Evolutionary conservation across 2,888 invertebrate genomes (phyloP), one percentile per base, ranked within the genome.

Genomic region (Ophion slaviceki): DNA sequence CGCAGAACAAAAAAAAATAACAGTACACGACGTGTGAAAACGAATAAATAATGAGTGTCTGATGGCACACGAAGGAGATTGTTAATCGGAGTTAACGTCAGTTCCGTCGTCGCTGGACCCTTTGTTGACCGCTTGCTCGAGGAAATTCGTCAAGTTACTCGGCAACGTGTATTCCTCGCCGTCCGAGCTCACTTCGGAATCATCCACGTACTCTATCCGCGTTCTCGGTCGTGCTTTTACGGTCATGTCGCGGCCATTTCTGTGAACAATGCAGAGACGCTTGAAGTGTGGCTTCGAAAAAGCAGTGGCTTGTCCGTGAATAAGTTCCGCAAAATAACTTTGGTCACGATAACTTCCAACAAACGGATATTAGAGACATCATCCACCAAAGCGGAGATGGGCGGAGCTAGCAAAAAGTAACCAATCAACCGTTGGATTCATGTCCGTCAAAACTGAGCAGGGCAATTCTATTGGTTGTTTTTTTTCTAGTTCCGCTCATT

Each of bases 141-240:
- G 79, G 74, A 84, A 87, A 72, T 59, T 81, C 36, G 75, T 67
- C 62, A 82, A 64, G 53, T 77, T 80, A 53, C 57, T 82, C 20
- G 82, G 32, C 32, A 86, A 61, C 67, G 74, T 85, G 6, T 80
- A 82, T 67, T 88, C 87, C 24, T 88, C 87, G 8, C 88, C 88
- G 62, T 88, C 88, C 14, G 88, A 88, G 57, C 88, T 88, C 14
- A 86, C 88, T 86, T 88, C 87, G 0, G 88, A 88, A 57, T 88
- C 87, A 61, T 80, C 80, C 2, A 84, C 83, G 66, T 88, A 88
- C 75, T 88, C 86, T 24, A 88, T 88, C 20, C 77, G 64, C 14
- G 86, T 88, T 80, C 88, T 88, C 20, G 66, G 72, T 6, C 68
- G 70, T 53, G 17, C 2, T 17, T 14, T 53, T 14, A 14, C 53